Conservation (phyloP, 1,140 invertebrate genomes). For the Parasteatoda tepidariorum region DNA sequence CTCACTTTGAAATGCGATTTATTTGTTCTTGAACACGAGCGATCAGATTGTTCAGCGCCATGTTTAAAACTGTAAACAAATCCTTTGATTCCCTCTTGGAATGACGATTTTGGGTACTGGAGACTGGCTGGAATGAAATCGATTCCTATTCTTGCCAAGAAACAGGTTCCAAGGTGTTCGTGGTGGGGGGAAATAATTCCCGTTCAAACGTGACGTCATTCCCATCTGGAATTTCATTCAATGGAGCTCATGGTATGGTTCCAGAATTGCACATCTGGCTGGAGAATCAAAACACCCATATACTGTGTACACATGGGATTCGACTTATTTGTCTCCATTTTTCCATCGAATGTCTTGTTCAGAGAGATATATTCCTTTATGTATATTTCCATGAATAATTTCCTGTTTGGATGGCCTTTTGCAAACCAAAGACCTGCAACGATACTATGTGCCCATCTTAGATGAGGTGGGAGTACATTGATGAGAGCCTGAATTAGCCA, state of each 20-base stretch:
- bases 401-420: not conserved
- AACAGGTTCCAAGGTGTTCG: no score
- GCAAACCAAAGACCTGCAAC: not conserved
- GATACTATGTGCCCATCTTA: not conserved
- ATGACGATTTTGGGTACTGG: no score
- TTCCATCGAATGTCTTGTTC: no score
- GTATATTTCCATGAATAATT: not conserved
- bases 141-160: no score
- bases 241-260: conserved; percentile 62
- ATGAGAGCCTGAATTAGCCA: not conserved
- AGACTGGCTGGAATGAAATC: no score
- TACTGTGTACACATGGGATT: not conserved
- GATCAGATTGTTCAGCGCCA: no score
- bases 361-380: conserved; percentile 1
- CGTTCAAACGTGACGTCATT: no score
- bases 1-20: no score
- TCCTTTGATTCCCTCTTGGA: no score
- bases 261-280: conserved; percentile 59
- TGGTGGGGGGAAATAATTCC: no score
- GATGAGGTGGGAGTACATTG: not conserved
- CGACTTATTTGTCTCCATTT: not conserved
- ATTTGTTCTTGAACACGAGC: no score
- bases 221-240: conserved; percentile 64
- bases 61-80: no score
- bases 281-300: conserved; percentile 61